Evolutionary conservation across 2,888 invertebrate genomes (phyloP), one percentile per base, ranked within the genome.

Genomic region (Sthenelais limicola): DNA sequence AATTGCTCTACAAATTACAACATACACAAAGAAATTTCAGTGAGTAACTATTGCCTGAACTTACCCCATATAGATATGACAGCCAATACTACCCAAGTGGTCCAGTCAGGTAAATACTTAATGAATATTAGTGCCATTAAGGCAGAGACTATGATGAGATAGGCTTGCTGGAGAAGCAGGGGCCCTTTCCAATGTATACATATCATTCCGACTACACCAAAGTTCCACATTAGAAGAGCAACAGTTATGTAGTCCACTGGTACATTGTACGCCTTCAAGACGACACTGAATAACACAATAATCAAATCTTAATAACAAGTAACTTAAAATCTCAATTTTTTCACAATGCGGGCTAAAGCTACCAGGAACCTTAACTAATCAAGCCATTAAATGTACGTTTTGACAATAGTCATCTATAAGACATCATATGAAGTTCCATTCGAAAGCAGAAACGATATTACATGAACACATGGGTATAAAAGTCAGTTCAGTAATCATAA

Each of bases 141-240:
- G 0, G 99, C 97, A 1, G 98, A 97, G 58, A 99, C 94, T 85
- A 97, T 94, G 83, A 99, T 98, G 47, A 99, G 91, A 89, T 99
- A 99, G 0, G 95, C 96, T 82, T 90, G 90, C 86, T 99, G 99
- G 48, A 99, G 89, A 28, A 93, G 89, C 76, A 99, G 89, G 0
- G 99, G 99, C 0, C 98, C 98, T 87, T 96, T 94, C 98, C 98
- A 99, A 88, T 99, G 99, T 78, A 99, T 98, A 81, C 95, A 95
- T 77, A 98, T 93, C 96, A 99, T 98, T 28, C 99, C 99, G 30
- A 86, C 82, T 92, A 71, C 95, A 92, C 98, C 98, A 89, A 98
- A 98, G 89, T 99, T 99, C 97, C 98, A 98, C 91, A 98, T 92
- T 47, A 94, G 90, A 76, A 99, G 89, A 3, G 91, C 88, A 56